Base-by-base conservation (phyloP, 1,140 invertebrate species). In the Maniola jurtina region DNA sequence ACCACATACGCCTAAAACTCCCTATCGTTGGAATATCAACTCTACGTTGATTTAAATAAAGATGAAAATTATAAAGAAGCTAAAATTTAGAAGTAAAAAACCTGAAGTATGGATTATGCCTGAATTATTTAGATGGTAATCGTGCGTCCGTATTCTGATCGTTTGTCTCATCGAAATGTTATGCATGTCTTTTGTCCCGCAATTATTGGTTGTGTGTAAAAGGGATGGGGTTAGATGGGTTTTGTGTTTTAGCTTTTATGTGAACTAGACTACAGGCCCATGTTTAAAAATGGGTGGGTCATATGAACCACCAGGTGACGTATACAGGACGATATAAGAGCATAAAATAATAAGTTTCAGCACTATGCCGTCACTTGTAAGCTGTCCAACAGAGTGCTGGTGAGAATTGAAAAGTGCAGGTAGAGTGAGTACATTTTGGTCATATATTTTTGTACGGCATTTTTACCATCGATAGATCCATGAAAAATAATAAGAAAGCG, bases 101-200 rank as follows among this genome's bases (percentile, higher is more conserved):
- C 67, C 68, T 72, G 74, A 79, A 79, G 81, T 75, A 85, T 78
- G 77, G 80, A 75, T 84, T 80, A 81, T 68, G 80, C 75, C 76
- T 89, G 86, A 89, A 89, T 89, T 86, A 89, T 89, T 89, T 88
- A 89, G 81, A 84, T 83, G 80, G 80, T 84, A 89, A 88, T 89
- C 86, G 78, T 82, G 81, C 76, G 76, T 89, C 80, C 74, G 82
- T 84, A 84, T 85, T 83, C 79, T 81, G 80, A 88, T 88, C 84
- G 80, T 86, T 85, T 78, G 80, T 85, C 81, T 85, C 84, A 84
- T 85, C 75, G 79, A 70, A 64, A 62, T 65, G 52, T 35, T 58
- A 54, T 62, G 50, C 61, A 59, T 45, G 54, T 66, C 62, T 70
- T 73, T 67, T 64, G 64, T 73, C 64, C 58, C 71, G 56, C 42